Conservation (phyloP, 2,113 vertebrate genomes). For the Shinisaurus crocodilurus region DNA sequence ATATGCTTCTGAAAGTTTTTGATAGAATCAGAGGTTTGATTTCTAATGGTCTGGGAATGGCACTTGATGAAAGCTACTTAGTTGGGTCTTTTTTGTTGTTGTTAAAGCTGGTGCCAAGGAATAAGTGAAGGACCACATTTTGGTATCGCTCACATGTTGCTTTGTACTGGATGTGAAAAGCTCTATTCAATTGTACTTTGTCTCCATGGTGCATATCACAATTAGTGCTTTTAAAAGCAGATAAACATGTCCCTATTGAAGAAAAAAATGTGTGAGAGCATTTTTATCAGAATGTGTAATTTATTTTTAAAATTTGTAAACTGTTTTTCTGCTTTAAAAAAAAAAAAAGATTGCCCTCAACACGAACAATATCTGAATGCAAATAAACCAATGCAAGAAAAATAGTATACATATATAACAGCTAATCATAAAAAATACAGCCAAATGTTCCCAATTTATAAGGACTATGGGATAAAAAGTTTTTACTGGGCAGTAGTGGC, state of each 20-base stretch:
- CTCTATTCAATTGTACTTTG: constrained; percentile 31
- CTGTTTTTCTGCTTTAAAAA: background rate
- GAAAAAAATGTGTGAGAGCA: background rate
- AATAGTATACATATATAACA: background rate
- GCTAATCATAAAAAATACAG: background rate
- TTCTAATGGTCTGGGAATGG: background rate
- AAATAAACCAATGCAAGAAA: background rate
- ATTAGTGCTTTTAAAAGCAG: constrained; percentile 44
- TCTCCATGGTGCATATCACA: constrained; percentile 50
- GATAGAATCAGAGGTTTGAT: background rate
- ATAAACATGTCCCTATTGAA: constrained; percentile 44
- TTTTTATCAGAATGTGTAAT: constrained; percentile 55
- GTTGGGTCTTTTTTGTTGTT: constrained; percentile 40
- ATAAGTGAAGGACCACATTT: constrained; percentile 31
- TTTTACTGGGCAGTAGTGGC: background rate
- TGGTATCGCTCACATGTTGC: constrained; percentile 43
- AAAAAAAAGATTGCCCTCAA: background rate
- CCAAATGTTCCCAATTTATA: background rate
- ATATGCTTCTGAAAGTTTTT: background rate
- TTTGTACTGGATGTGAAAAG: constrained; percentile 46
- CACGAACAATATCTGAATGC: background rate
- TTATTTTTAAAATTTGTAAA: background rate
- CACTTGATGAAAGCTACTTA: constrained; percentile 23
- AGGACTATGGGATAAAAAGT: background rate
- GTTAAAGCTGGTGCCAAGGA: constrained; percentile 17